Evolutionary conservation across 2,113 vertebrate species (phyloP).

Genomic region (Chaenocephalus aceratus): DNA sequence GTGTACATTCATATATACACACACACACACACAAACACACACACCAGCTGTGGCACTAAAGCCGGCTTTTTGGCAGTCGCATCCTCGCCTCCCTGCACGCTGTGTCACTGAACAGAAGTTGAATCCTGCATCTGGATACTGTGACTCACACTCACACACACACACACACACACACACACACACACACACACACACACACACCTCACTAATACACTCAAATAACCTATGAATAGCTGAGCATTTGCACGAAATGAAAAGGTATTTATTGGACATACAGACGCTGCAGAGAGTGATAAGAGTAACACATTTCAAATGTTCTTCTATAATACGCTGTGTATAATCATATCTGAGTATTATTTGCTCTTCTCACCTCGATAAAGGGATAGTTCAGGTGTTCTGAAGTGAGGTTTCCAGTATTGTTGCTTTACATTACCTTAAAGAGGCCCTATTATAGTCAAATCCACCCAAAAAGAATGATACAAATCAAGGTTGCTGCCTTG

Average conservation of each 20-base stretch:
- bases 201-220: not conserved
- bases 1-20: slow-evolving; percentile 19
- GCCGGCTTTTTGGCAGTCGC: slow-evolving; percentile 59
- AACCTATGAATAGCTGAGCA: not conserved
- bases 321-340: not conserved
- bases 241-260: not conserved
- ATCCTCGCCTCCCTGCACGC: slow-evolving; percentile 42
- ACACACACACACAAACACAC: slow-evolving; percentile 14
- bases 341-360: not conserved
- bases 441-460: too few species aligned
- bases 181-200: slow-evolving; percentile 28
- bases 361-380: not conserved
- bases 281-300: slow-evolving; percentile 3
- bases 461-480: too few species aligned
- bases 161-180: slow-evolving; percentile 32
- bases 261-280: slow-evolving; percentile 17
- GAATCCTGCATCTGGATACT: slow-evolving; percentile 56
- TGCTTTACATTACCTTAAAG: too few species aligned
- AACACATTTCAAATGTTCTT: not conserved
- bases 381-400: too few species aligned
- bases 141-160: slow-evolving; percentile 35
- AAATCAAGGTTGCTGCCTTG: too few species aligned
- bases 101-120: slow-evolving; percentile 56
- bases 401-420: too few species aligned
- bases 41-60: slow-evolving; percentile 56